Conservation (phyloP, 2,113 vertebrate species). For the Clarias batrachus region DNA sequence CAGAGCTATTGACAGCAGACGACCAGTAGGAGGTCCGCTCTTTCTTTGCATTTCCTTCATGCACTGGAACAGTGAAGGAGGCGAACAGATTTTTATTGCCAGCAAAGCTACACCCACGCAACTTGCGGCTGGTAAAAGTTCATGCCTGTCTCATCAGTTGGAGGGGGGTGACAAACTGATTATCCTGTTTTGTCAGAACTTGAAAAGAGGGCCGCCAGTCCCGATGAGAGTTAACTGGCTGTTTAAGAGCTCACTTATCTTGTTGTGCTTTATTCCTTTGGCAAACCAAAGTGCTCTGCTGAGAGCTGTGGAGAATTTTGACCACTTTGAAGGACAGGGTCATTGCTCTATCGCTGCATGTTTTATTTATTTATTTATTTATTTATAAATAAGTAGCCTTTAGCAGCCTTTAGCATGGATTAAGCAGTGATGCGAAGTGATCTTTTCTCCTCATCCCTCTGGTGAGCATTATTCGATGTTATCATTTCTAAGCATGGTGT, state of each 20-base stretch:
- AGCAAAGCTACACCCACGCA: constrained; percentile 22
- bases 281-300: constrained; percentile 39
- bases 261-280: constrained; percentile 34
- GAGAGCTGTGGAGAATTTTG: constrained; percentile 24
- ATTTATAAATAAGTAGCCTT: background rate
- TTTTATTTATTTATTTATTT: background rate
- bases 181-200: constrained; percentile 43
- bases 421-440: constrained; percentile 14
- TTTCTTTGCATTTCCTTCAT: background rate
- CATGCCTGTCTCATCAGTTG: constrained; percentile 34
- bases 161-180: constrained; percentile 37
- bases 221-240: constrained; percentile 46
- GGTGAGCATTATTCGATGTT: constrained; percentile 45
- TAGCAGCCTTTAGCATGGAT: constrained; percentile 22
- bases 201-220: constrained; percentile 36
- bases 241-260: constrained; percentile 42
- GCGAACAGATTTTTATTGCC: constrained; percentile 27
- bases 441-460: constrained; percentile 19
- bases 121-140: constrained; percentile 35
- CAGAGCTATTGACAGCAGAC: constrained; percentile 6
- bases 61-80: constrained; percentile 12
- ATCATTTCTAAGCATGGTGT: constrained; percentile 43
- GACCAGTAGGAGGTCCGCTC: constrained; percentile 30
- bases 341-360: background rate
- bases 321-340: background rate